Base-by-base conservation (phyloP, 2,888 invertebrate species). In the Coenonympha glycerion region DNA sequence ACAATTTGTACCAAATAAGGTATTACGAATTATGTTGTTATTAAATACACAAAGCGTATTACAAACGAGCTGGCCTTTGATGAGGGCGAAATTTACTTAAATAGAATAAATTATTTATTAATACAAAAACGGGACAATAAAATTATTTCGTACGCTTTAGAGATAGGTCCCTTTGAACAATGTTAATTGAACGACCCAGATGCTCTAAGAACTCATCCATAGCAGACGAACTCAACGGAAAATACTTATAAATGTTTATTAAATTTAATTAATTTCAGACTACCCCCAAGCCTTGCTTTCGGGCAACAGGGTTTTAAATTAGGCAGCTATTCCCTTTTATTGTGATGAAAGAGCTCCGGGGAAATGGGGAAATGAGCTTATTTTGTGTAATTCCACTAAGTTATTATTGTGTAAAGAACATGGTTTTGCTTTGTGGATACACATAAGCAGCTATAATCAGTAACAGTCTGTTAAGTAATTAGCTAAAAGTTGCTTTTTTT, bases 181-280 rank as follows among this genome's bases (percentile, higher is more conserved):
- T 59, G 64, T 69, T 71, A 72, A 72, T 72, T 73, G 65, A 58
- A 59, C 59, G 58, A 62, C 62, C 66, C 68, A 68, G 69, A 66
- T 64, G 72, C 61, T 52, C 66, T 54, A 58, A 61, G 62, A 59
- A 65, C 64, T 66, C 65, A 63, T 71, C 66, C 66, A 64, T 65
- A 62, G 48, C 49, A 37, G 46, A 37, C 41, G 41, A 46, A 37
- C 41, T 21, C 41, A 42, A 37, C 34, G 31, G 21, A 41, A 39
- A 55, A 55, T 47, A 41, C 28, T 47, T 47, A 52, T n/a, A n/a
- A n/a, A n/a, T n/a, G n/a, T n/a, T n/a, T n/a, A n/a, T n/a, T n/a
- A n/a, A 13, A 49, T 49, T 47, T 54, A 52, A 50, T 53, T 55
- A 48, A 55, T 55, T 47, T 46, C 33, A 33, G 26, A 51, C 42